A percentile compares a stretch with the other conserved stretches of the same genome.
phyloP scores from a whole-genome alignment of 2,797 vertebrate genomes.

The Tolypeutes matacus region DNA sequence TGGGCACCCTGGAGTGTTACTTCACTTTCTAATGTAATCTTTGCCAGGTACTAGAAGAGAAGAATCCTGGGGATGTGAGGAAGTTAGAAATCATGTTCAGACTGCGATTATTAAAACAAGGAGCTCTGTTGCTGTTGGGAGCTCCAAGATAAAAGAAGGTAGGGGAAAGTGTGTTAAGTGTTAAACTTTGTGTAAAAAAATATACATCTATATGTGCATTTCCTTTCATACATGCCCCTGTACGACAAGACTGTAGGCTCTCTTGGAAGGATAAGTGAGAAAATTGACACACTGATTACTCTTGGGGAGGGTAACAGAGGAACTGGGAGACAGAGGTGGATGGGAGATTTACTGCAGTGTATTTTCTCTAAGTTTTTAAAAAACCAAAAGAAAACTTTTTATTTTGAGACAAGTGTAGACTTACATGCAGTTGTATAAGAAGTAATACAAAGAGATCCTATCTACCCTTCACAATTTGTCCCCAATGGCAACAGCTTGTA shows the following conservation, averaged over 20 bases:
- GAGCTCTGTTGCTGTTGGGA: background rate
- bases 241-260: background rate
- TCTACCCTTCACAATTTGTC: background rate
- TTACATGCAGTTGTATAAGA: background rate
- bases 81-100: background rate
- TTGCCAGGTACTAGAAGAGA: background rate
- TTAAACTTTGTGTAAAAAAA: background rate
- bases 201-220: background rate
- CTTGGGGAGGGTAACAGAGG: background rate
- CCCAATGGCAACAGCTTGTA: background rate
- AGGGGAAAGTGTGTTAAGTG: background rate
- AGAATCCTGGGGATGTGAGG: background rate
- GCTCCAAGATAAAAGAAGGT: background rate
- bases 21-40: background rate
- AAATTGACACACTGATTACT: background rate
- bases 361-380: background rate
- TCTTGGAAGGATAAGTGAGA: background rate
- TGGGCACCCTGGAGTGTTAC: background rate
- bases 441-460: background rate
- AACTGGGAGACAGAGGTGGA: background rate
- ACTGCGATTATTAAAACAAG: background rate
- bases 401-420: conserved; percentile 14
- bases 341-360: background rate
- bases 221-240: too few species aligned
- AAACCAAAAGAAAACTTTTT: background rate